phyloP scores from a whole-genome alignment of 2,113 vertebrate species.

The Microcebus lehilahytsara region DNA sequence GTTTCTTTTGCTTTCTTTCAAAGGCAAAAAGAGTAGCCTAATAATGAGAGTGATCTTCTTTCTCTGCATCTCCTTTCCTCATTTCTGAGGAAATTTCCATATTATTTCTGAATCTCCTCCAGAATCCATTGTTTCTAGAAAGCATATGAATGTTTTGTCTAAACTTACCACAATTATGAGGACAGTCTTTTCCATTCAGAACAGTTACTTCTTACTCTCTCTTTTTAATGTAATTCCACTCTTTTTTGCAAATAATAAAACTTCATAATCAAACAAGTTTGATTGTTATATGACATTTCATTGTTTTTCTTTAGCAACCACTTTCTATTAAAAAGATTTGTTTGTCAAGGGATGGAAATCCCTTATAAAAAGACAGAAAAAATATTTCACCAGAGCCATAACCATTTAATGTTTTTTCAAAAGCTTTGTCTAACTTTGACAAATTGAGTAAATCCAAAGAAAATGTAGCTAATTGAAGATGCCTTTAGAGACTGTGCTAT shows the following conservation, averaged over 20 bases:
- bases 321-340: neutral
- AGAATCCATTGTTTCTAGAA: neutral
- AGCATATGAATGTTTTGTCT: neutral
- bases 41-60: neutral
- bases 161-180: neutral
- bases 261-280: neutral
- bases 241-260: neutral
- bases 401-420: slow-evolving; percentile 24
- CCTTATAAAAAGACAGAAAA: neutral
- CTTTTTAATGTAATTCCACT: neutral
- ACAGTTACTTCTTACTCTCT: neutral
- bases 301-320: neutral
- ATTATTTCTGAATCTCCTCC: neutral
- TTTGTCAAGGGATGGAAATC: slow-evolving; percentile 5
- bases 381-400: neutral
- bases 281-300: neutral
- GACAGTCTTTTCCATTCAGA: neutral
- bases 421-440: slow-evolving; percentile 38
- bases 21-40: neutral
- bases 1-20: neutral
- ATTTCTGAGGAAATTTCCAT: too few species aligned
- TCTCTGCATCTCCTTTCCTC: neutral
- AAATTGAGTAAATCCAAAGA: slow-evolving; percentile 35
- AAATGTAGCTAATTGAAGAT: slow-evolving; percentile 47
- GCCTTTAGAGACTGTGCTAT: neutral